Evolutionary conservation across 2,888 invertebrate genomes (phyloP), one percentile per base, ranked within the genome.

Genomic region (Blastobasis adustella): DNA sequence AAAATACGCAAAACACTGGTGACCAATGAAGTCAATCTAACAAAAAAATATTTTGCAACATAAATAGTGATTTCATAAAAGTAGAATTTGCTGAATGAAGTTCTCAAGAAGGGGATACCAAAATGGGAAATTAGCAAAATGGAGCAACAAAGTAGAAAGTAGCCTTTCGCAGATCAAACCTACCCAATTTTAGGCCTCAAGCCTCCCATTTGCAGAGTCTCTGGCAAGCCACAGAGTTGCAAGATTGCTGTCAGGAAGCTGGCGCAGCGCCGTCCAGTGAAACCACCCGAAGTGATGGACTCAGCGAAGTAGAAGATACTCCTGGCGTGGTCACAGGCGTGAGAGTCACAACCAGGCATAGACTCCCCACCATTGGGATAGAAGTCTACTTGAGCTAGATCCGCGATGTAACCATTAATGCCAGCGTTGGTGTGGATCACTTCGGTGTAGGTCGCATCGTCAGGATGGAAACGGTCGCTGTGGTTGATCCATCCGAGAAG

Each of bases 381-480:
- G 23, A 23, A 81, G 54, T 82, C 82, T 0, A 77, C 76, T 9
- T 79, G 64, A 9, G 63, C 82, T 40, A 80, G 59, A 39, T 71
- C 71, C 5, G 60, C 71, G 1, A 79, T 54, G 47, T 73, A 81
- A 0, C 82, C 82, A 41, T 71, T 70, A 40, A 79, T 54, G 37
- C 23, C 23, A 23, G 71, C 73, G 58, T 81, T 82, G 0, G 82
- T 82, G 50, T 82, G 81, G 36, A 82, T 74, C 0, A 79, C 82
- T 69, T 82, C 82, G 4, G 81, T 79, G 58, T 80, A 82, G 2
- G 63, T 50, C 0, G 67, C 81, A 40, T 82, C 80, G n/a, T 62
- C 54, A 2, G 68, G 62, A 41, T 60, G 61, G 49, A 82, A 80
- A 5, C 76, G 71, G 39, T 78, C 64, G 7, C 71, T 62, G 50